Evolutionary conservation across 2,888 invertebrate genomes (phyloP), one percentile per base, ranked within the genome.

Genomic region (Synergus umbraculus): DNA sequence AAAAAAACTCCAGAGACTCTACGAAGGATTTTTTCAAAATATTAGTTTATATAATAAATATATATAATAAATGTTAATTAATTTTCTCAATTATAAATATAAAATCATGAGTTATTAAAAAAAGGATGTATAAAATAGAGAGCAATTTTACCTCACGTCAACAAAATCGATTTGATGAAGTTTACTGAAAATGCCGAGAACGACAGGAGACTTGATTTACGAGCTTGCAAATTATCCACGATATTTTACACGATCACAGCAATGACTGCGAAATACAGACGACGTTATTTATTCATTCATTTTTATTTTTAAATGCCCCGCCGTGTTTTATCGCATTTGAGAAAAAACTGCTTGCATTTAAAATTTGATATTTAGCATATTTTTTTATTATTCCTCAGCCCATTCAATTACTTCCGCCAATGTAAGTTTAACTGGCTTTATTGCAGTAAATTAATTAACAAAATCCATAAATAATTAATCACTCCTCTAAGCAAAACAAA

Each of bases 211-310:
- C 13, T 63, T 63, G 63, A 63, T 63, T 29, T 63, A 63, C 13
- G 63, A 63, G 18, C 63, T 63, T 63, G 63, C 63, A 63, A 22
- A 63, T 63, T 29, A 63, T 22, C 29, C 13, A 63, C 63, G 12
- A 63, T 63, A 63, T 63, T 29, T 29, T 63, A 63, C 63, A 63
- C 29, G 63, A 63, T 63, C 29, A 13, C 12, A 29, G 63, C 10
- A 60, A 63, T 63, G 63, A 29, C 63, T 63, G 29, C 63, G 12
- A 63, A 63, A 63, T 12, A 63, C 29, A 63, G 29, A 13, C 29
- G 29, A 12, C 29, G 29, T 63, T 63, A 63, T 63, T 63, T 29
- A 63, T 63, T 29, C 22, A 63, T 63, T 29, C 22, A 63, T 63
- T 63, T 29, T 29, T 29, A 18, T 29, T 29, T 63, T 63, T 29